These are phyloP conservation scores for Spinibarbus caldwelli DNA, from an alignment of 2,797 vertebrate genomes.

Conservation along the genomic window DNA sequence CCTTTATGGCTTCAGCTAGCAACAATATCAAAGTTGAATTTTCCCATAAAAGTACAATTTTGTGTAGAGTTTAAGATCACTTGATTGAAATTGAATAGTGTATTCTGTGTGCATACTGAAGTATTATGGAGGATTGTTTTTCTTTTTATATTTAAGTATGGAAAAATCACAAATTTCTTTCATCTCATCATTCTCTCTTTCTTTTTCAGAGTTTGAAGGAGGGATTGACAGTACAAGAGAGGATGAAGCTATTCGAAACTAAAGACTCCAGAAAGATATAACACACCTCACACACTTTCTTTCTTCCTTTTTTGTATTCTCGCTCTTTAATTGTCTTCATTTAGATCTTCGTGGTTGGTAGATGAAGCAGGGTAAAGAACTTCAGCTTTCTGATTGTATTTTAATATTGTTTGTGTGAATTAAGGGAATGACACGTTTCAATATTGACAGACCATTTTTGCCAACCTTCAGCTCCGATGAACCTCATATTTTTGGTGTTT, in stretches of 20 bases:
- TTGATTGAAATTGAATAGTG: too few relatives aligned
- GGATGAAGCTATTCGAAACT: conserved; percentile 97
- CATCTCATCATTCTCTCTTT: background rate
- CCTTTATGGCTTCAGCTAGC: background rate
- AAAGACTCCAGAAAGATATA: conserved; percentile 92
- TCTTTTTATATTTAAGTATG: background rate
- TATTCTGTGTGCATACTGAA: background rate
- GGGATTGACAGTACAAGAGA: conserved; percentile 96
- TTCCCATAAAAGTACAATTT: background rate
- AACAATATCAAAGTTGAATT: background rate
- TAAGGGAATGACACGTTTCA: conserved; percentile 24
- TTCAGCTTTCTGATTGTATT: background rate
- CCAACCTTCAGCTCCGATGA: conserved; percentile 8
- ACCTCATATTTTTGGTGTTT: background rate
- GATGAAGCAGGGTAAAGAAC: conserved; percentile 20
- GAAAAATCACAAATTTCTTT: background rate
- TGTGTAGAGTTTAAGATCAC: background rate
- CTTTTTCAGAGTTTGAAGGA: conserved; percentile 94
- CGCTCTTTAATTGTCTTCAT: background rate
- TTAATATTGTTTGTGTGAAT: conserved; percentile 12
- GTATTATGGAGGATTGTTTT: background rate
- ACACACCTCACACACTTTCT: background rate
- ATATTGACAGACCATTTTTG: background rate
- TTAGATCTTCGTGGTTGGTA: conserved; percentile 6
- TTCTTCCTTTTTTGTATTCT: background rate